Conservation (phyloP, 2,113 vertebrate species). For the Pitta sordida region DNA sequence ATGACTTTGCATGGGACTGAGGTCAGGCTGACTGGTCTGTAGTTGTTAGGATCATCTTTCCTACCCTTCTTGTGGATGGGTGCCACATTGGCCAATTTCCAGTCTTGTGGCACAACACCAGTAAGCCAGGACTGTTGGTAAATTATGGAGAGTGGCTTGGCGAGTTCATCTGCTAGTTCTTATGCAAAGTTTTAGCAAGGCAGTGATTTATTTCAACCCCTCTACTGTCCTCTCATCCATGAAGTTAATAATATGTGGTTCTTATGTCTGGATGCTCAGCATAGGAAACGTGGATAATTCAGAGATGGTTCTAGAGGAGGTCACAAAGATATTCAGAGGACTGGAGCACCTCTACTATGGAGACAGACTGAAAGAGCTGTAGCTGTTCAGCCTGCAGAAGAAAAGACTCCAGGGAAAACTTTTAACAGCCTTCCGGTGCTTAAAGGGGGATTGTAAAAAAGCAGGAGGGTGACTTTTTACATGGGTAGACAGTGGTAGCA, state of each 20-base stretch:
- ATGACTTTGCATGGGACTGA: no score
- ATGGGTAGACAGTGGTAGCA: no score
- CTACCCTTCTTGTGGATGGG: no score
- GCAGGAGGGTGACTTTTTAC: neutral
- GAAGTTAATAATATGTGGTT: accelerated
- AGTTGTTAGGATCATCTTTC: no score
- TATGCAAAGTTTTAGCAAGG: neutral
- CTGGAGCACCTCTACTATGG: neutral
- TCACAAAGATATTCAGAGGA: neutral
- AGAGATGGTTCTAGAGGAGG: neutral
- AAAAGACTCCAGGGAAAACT: neutral
- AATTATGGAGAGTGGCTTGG: no score
- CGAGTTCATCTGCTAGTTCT: no score
- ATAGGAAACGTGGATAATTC: neutral
- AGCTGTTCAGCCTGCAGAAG: accelerated
- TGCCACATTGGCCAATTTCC: no score
- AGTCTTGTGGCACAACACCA: no score
- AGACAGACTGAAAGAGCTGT: neutral
- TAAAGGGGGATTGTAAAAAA: neutral
- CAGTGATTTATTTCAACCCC: neutral
- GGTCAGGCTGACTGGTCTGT: no score
- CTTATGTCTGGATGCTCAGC: neutral
- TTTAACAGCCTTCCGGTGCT: neutral
- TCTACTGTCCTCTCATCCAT: neutral
- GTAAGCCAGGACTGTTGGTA: no score